Evolutionary conservation across 2,113 vertebrate genomes (phyloP).

Genomic region (Centropus unirufus): DNA sequence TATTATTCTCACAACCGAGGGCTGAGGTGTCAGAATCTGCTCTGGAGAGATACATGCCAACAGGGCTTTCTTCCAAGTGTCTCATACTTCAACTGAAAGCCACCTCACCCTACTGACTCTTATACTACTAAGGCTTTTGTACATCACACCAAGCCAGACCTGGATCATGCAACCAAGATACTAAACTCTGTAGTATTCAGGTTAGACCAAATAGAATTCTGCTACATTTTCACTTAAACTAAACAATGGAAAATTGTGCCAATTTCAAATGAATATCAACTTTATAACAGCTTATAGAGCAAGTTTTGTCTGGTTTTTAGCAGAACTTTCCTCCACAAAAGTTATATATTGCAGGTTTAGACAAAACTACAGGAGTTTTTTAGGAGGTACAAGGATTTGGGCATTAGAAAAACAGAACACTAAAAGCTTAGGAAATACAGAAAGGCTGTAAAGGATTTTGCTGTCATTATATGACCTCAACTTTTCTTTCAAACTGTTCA

Average conservation of each 20-base stretch:
- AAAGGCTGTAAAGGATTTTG: background rate
- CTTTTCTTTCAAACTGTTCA: background rate
- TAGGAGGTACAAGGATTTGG: background rate
- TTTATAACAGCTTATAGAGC: background rate
- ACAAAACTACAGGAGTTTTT: background rate
- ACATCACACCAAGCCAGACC: background rate
- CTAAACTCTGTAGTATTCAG: fast-evolving
- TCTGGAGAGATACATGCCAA: background rate
- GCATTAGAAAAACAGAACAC: background rate
- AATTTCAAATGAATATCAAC: background rate
- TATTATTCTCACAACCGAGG: background rate
- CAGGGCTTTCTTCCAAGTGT: background rate
- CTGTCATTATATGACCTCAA: background rate
- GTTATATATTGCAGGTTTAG: background rate
- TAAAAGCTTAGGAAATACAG: background rate
- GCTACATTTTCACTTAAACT: background rate
- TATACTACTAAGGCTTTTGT: background rate
- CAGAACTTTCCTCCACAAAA: background rate
- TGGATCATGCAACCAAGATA: background rate
- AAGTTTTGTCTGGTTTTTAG: background rate
- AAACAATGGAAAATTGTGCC: background rate
- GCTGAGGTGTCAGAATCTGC: background rate
- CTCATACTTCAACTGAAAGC: background rate
- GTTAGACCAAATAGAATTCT: background rate
- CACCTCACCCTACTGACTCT: background rate